Evolutionary conservation across 1,140 invertebrate species (phyloP).

Genomic region (Chelonus insularis): DNA sequence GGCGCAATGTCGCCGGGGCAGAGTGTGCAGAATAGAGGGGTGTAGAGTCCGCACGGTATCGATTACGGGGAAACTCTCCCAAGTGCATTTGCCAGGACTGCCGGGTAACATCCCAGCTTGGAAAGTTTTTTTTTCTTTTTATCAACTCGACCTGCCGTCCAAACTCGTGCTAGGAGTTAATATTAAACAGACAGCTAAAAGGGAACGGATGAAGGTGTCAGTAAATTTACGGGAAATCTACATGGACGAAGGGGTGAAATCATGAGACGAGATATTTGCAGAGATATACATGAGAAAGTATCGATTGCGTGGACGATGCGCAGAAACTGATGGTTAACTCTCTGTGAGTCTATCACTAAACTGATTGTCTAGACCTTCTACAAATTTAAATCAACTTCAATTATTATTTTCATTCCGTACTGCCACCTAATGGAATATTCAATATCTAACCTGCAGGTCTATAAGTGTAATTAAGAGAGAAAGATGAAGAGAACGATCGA

Average conservation of each 20-base stretch:
- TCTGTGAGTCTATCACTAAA: not conserved
- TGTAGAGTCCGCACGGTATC: slow-evolving; percentile 12
- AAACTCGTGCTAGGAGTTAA: slow-evolving; percentile 18
- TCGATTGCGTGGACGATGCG: slow-evolving; percentile 13
- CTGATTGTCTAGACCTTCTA: too few species aligned
- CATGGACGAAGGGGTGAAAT: not conserved
- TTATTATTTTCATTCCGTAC: too few species aligned
- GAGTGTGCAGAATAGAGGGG: not conserved
- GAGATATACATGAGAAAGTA: not conserved
- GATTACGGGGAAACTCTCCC: slow-evolving; percentile 16
- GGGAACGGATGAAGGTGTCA: not conserved
- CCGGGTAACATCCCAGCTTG: slow-evolving; percentile 12
- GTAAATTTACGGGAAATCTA: slow-evolving; percentile 13
- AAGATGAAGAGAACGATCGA: not conserved
- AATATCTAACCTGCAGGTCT: too few species aligned
- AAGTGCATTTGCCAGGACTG: slow-evolving; percentile 15
- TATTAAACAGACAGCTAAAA: slow-evolving; percentile 1
- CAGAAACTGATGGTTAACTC: slow-evolving; percentile 6
- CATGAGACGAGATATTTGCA: not conserved
- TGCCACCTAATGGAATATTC: too few species aligned
- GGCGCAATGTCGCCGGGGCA: slow-evolving; percentile 2
- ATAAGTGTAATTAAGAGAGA: too few species aligned
- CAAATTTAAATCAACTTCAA: too few species aligned
- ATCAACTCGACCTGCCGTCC: slow-evolving; percentile 1
- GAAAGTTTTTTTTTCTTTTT: slow-evolving; percentile 3